Evolutionary conservation across 2,113 vertebrate genomes (phyloP), one percentile per base, ranked within the genome.

Genomic region (Garra rufa): DNA sequence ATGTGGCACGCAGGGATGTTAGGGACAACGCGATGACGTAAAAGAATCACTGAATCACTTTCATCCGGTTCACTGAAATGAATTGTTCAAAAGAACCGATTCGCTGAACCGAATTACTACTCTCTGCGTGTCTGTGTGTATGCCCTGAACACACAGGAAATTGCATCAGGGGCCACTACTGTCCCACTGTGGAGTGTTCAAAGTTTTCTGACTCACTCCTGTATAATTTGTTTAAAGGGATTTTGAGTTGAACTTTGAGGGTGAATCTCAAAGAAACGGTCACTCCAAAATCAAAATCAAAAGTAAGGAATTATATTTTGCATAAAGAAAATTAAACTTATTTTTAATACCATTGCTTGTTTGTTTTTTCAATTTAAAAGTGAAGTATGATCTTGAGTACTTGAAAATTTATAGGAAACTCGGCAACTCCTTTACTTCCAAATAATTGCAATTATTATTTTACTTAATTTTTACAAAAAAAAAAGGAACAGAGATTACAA

Each of bases 111-210:
- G 19, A 41, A 6, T 65, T 30, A 41, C 67, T n/a, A 46, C 41
- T 63, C 19, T 57, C 26, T 21, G 48, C 48, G 9, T 55, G 74
- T 59, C 30, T 43, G 14, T 44, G 50, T 86, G 88, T 73, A 88
- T 89, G 86, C 82, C 44, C 44, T 34, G 24, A 85, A 85, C 90
- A 83, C 84, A 88, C 93, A 90, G 92, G 92, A 93, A 91, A 91
- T 92, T 93, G 89, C 92, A 90, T 90, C 92, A 87, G 85, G 83
- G 88, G 9, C 77, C 81, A 21, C 63, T 88, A 89, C 65, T 75
- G 87, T 86, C 57, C 41, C 34, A 87, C 46, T 65, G 14, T 43
- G 9, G 13, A 67, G 59, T 28, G 55, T 46, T 63, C 24, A 44
- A 44, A 17, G 55, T 44, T 79, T 65, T 65, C 43, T 65, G 41